Conservation (phyloP, 2,113 vertebrate species). For the Aspiorhynchus laticeps region DNA sequence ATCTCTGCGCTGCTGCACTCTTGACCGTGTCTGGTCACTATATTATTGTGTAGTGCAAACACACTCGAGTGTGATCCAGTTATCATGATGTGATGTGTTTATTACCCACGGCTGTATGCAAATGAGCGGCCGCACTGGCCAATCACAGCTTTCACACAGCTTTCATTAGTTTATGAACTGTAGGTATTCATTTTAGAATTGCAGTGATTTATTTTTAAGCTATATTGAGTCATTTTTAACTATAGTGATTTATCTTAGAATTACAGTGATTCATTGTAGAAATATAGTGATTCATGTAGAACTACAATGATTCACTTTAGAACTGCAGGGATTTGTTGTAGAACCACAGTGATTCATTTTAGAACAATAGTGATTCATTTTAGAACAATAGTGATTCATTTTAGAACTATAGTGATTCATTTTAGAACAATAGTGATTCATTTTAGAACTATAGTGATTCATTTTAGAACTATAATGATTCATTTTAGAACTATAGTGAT, state of each 20-base stretch:
- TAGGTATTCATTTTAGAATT: background rate
- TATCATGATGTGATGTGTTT: background rate
- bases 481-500: too few relatives aligned
- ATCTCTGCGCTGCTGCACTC: background rate
- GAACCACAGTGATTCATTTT: too few relatives aligned
- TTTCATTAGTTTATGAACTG: background rate
- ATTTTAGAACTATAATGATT: too few relatives aligned
- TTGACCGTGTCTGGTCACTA: background rate
- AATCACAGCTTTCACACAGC: too few relatives aligned
- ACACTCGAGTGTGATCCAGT: background rate
- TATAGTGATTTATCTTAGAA: background rate
- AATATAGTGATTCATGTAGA: too few relatives aligned
- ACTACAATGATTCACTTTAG: background rate
- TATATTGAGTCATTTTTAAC: too few relatives aligned
- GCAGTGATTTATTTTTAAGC: background rate
- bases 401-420: too few relatives aligned
- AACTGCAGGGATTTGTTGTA: too few relatives aligned
- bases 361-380: too few relatives aligned
- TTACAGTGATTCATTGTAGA: background rate
- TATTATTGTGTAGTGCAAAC: background rate
- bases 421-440: too few relatives aligned
- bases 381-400: too few relatives aligned
- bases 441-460: too few relatives aligned
- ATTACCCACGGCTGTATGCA: conserved; percentile 64
- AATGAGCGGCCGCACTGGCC: conserved; percentile 56